Conservation (phyloP, 2,113 vertebrate species). For the Tyto alba region DNA sequence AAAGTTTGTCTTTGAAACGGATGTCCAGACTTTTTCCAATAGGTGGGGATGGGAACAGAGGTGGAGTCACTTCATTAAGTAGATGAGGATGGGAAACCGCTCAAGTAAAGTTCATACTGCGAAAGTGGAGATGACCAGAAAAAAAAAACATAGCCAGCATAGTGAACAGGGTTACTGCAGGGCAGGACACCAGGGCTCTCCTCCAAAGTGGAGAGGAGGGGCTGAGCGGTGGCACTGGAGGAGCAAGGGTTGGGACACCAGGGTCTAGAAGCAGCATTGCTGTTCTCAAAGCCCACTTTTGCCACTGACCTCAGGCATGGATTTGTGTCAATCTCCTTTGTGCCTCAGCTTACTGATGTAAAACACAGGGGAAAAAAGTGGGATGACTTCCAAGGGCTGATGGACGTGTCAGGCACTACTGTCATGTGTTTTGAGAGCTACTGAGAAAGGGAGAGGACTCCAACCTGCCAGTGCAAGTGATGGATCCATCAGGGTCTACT, state of each 20-base stretch:
- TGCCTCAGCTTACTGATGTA: not conserved
- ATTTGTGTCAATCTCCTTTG: not conserved
- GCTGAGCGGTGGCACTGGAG: not conserved
- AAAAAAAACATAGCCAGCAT: not conserved
- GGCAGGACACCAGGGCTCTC: not conserved
- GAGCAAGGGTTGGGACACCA: not conserved
- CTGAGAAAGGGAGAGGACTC: not conserved
- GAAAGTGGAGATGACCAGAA: not conserved
- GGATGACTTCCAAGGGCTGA: not conserved
- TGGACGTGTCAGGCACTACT: not conserved
- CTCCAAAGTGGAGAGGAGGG: not conserved
- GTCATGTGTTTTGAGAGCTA: not conserved
- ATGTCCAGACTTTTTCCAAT: not conserved
- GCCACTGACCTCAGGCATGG: not conserved
- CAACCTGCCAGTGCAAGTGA: not conserved
- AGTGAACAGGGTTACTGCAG: not conserved
- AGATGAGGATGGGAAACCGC: not conserved
- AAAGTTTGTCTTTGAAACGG: not conserved
- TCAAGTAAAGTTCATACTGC: not conserved
- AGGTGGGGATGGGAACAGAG: not conserved
- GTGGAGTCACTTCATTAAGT: not conserved
- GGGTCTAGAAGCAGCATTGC: not conserved
- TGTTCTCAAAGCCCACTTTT: not conserved
- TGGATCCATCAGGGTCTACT: not conserved
- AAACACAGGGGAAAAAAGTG: not conserved